phyloP scores from a whole-genome alignment of 2,113 vertebrate species.

The Gila orcuttii region DNA sequence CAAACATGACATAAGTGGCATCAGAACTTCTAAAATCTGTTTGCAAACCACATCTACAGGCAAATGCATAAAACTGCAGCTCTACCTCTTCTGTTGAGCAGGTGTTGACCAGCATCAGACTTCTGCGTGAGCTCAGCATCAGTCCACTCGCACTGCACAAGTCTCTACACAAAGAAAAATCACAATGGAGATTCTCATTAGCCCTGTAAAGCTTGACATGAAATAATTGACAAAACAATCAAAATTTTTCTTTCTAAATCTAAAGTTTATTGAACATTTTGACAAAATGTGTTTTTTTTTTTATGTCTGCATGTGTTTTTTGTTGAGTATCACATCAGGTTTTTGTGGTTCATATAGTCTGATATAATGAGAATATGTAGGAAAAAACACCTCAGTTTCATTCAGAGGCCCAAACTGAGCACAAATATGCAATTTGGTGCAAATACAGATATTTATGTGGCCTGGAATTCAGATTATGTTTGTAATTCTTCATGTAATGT shows the following conservation, averaged over 20 bases:
- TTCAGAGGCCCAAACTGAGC: background rate
- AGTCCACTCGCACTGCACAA: background rate
- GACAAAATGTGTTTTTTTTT: too few species aligned
- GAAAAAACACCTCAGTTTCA: background rate
- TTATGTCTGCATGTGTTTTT: too few species aligned
- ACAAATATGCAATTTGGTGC: background rate
- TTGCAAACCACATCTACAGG: background rate
- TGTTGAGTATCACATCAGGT: background rate
- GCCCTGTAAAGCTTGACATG: background rate
- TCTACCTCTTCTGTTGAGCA: constrained; percentile 1
- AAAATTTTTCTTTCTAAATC: too few species aligned
- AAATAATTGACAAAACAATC: background rate
- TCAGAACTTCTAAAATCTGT: background rate
- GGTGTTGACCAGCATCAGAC: background rate
- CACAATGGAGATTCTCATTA: background rate
- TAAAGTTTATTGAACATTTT: too few species aligned
- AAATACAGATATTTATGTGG: background rate
- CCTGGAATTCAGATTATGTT: background rate
- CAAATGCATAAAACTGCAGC: background rate
- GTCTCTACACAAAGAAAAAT: background rate
- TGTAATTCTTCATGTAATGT: background rate
- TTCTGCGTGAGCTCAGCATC: background rate
- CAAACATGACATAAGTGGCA: background rate
- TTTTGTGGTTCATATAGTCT: background rate
- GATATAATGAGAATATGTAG: background rate